Conservation (phyloP, 2,797 vertebrate genomes). For the Leptodactylus fallax region DNA sequence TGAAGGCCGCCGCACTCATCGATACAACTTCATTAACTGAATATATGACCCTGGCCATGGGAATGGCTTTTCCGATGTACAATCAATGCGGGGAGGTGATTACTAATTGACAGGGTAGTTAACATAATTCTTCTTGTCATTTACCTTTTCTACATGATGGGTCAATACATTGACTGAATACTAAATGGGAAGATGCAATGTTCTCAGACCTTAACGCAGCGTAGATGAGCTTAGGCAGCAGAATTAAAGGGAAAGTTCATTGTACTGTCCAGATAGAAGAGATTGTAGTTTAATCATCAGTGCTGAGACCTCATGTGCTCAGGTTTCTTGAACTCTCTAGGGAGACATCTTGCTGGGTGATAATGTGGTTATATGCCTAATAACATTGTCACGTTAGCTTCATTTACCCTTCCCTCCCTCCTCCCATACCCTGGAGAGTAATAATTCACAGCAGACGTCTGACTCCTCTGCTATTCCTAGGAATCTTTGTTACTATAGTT, state of each 20-base stretch:
- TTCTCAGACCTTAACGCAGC: slow-evolving; percentile 35
- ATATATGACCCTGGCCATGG: slow-evolving; percentile 6
- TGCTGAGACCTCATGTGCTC: background rate
- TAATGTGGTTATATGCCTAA: slow-evolving; percentile 21
- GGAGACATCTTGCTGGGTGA: slow-evolving; percentile 19
- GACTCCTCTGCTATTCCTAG: background rate
- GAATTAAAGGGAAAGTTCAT: slow-evolving; percentile 45
- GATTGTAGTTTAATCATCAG: slow-evolving; percentile 9
- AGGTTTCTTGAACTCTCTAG: background rate
- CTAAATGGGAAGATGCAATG: slow-evolving; percentile 42
- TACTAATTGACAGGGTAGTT: slow-evolving; percentile 51
- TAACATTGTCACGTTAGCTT: slow-evolving; percentile 8
- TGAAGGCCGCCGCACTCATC: background rate
- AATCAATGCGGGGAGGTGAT: slow-evolving; percentile 40
- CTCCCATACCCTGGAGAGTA: background rate
- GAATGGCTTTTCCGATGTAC: slow-evolving; percentile 5
- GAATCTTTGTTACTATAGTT: background rate
- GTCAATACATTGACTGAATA: slow-evolving; percentile 53
- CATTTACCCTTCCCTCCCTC: too few species aligned
- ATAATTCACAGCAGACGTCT: slow-evolving; percentile 1
- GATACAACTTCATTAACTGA: slow-evolving; percentile 29
- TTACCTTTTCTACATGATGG: slow-evolving; percentile 6
- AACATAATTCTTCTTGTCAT: slow-evolving; percentile 57
- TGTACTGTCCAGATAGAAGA: background rate
- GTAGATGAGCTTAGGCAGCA: slow-evolving; percentile 16